A percentile compares a stretch with the other conserved stretches of the same genome.
phyloP scores from a whole-genome alignment of 1,140 invertebrate species.

The Antheraea mylitta region DNA sequence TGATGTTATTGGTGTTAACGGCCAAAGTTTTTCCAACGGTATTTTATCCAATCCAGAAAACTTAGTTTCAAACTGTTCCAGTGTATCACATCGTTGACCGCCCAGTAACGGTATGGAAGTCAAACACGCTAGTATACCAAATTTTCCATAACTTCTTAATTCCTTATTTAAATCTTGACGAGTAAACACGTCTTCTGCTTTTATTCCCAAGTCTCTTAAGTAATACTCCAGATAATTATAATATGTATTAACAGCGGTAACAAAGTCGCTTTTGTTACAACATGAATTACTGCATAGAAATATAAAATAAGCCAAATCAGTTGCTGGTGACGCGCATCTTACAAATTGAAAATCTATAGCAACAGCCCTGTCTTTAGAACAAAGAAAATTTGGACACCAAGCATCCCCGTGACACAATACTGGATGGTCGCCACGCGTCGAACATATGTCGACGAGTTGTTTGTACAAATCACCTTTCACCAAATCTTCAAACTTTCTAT shows the following conservation, averaged over 20 bases:
- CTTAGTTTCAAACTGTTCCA: slow-evolving; percentile 29
- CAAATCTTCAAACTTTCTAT: slow-evolving; percentile 34
- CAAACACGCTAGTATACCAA: slow-evolving; percentile 33
- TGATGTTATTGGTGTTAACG: slow-evolving; percentile 31
- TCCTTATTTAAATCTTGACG: slow-evolving; percentile 31
- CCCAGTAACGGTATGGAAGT: slow-evolving; percentile 36
- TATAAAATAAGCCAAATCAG: slow-evolving; percentile 37
- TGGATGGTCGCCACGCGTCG: slow-evolving; percentile 22
- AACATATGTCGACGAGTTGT: slow-evolving; percentile 26
- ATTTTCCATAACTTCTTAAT: slow-evolving; percentile 39
- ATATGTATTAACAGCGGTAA: slow-evolving; percentile 34
- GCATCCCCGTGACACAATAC: slow-evolving; percentile 43
- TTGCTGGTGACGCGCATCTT: slow-evolving; percentile 35
- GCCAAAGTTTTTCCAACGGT: slow-evolving; percentile 41
- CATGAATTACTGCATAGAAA: slow-evolving; percentile 27
- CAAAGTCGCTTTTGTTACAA: slow-evolving; percentile 30
- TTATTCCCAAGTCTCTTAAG: slow-evolving; percentile 37
- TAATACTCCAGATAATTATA: slow-evolving; percentile 33
- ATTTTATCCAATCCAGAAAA: slow-evolving; percentile 32
- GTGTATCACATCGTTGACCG: slow-evolving; percentile 32
- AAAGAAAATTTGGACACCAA: slow-evolving; percentile 42
- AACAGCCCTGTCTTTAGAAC: slow-evolving; percentile 26
- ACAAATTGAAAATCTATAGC: slow-evolving; percentile 45
- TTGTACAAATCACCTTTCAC: slow-evolving; percentile 33
- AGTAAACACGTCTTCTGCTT: slow-evolving; percentile 29